Evolutionary conservation across 1,140 invertebrate genomes (phyloP).

Genomic region (Sitophilus oryzae): DNA sequence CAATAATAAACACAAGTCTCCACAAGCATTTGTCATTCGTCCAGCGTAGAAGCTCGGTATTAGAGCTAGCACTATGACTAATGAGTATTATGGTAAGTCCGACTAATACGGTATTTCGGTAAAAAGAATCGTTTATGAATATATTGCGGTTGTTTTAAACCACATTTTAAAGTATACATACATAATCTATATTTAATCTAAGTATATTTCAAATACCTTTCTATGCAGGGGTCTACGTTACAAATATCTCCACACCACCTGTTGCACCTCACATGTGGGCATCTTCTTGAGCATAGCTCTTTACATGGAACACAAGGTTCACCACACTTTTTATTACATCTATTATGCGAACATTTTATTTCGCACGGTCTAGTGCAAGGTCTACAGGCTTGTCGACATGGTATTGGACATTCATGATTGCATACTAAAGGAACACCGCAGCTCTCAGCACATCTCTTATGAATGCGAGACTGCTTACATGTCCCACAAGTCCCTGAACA

Average conservation of each 20-base stretch:
- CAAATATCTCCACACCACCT: constrained; percentile 52
- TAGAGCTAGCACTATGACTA: no score
- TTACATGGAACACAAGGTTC: constrained; percentile 49
- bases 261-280: constrained; percentile 46
- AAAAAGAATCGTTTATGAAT: no score
- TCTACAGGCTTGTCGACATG: constrained; percentile 55
- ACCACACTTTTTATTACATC: constrained; percentile 54
- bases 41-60: no score
- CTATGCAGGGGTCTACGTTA: constrained; percentile 39
- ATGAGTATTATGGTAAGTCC: no score
- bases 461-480: constrained; percentile 58
- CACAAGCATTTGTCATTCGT: no score
- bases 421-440: constrained; percentile 58
- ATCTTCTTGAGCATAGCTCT: constrained; percentile 46
- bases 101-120: no score
- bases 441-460: constrained; percentile 52
- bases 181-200: not conserved
- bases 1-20: no score
- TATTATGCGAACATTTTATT: constrained; percentile 53
- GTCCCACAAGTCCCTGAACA: constrained; percentile 54
- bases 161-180: no score
- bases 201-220: constrained; percentile 7
- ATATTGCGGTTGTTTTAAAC: no score
- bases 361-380: constrained; percentile 55
- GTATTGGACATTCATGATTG: constrained; percentile 58